Percentiles rank a stretch among this genome's conserved stretches.
Evolutionary conservation across 2,888 invertebrate species (phyloP).

Genomic region (Lasius platythorax): DNA sequence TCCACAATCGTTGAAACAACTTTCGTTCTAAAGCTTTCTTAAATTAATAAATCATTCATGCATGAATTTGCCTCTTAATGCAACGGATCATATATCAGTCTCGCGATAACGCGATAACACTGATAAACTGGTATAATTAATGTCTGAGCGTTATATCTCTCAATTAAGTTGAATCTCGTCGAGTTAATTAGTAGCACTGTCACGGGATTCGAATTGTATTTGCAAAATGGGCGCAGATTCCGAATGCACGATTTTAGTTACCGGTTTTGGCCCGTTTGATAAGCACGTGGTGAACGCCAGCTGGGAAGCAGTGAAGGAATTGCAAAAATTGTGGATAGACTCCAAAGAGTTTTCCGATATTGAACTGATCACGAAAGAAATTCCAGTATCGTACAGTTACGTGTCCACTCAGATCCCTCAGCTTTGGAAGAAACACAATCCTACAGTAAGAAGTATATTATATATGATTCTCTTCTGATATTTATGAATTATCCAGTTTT

Average conservation of each 20-base stretch:
- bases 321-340: constrained; percentile 86
- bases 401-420: constrained; percentile 89
- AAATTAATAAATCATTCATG: constrained; percentile 22
- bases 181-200: background rate
- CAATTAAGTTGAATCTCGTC: background rate
- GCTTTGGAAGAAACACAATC: constrained; percentile 91
- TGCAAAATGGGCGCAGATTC: constrained; percentile 40
- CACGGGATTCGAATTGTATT: background rate
- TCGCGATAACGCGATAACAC: background rate
- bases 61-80: background rate
- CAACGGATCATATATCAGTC: background rate
- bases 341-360: constrained; percentile 87
- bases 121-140: background rate
- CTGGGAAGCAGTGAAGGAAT: constrained; percentile 92
- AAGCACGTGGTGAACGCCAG: constrained; percentile 92
- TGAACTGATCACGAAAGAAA: constrained; percentile 88
- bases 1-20: background rate
- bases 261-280: constrained; percentile 94
- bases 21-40: background rate
- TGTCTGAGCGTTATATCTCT: background rate
- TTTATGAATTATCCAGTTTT: background rate
- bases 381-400: constrained; percentile 91
- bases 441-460: constrained; percentile 87
- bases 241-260: constrained; percentile 86
- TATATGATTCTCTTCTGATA: background rate